A percentile compares a stretch with the other conserved stretches of the same genome.
Evolutionary conservation across 92 coral and sea anemone species (phyloP).

Genomic region (Epizoanthus rinbou): DNA sequence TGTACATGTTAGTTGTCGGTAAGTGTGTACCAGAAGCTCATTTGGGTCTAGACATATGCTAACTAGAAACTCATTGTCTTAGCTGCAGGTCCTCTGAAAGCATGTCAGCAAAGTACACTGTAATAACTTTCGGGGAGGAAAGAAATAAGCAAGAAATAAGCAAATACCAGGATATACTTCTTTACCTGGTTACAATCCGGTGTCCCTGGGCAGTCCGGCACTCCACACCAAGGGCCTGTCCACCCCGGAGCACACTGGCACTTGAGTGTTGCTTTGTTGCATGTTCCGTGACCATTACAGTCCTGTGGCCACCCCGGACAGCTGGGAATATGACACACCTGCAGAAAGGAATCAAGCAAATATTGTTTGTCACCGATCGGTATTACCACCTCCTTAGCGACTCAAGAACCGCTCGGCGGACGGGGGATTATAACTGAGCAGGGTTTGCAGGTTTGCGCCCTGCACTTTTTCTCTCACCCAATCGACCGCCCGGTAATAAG

Average conservation of each 20-base stretch:
- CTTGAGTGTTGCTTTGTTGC: slow-evolving; percentile 79
- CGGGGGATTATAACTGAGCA: too few species aligned
- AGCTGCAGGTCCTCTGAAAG: neutral
- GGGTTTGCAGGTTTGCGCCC: too few species aligned
- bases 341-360: too few species aligned
- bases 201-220: slow-evolving; percentile 94
- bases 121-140: neutral
- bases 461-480: too few species aligned
- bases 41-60: too few species aligned
- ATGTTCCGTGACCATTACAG: slow-evolving; percentile 93
- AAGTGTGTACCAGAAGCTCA: too few species aligned
- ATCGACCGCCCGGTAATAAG: too few species aligned
- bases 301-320: slow-evolving; percentile 99
- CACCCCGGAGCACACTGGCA: slow-evolving; percentile 91
- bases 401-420: too few species aligned
- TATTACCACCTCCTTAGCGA: too few species aligned
- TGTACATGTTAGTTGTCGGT: too few species aligned
- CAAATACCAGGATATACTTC: neutral
- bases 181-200: slow-evolving; percentile 83
- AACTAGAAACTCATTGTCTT: too few species aligned
- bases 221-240: slow-evolving; percentile 91
- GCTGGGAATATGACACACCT: slow-evolving; percentile 82
- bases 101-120: neutral
- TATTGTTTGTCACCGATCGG: too few species aligned
- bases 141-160: neutral